Evolutionary conservation across 1,140 invertebrate genomes (phyloP).

Genomic region (Monomorium pharaonis): DNA sequence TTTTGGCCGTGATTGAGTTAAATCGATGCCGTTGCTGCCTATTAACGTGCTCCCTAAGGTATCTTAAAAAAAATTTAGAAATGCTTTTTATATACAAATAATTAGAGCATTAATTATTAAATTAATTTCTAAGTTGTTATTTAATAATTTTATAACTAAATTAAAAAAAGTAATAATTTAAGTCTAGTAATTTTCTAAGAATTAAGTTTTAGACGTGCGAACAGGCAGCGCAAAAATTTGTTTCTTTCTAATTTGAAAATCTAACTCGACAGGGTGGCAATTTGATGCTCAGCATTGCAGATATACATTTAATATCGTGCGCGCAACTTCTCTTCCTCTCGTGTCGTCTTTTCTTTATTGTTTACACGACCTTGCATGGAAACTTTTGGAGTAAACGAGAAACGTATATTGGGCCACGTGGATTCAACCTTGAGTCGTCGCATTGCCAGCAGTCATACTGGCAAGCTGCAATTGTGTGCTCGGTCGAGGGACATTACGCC

Average conservation of each 20-base stretch:
- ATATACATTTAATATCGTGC: background rate
- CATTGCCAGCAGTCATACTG: slow-evolving; percentile 43
- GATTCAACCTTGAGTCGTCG: slow-evolving; percentile 35
- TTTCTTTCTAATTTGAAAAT: background rate
- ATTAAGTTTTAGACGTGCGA: background rate
- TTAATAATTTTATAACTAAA: too few relatives aligned
- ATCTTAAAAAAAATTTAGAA: too few relatives aligned
- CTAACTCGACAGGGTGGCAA: background rate
- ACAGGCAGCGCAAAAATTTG: background rate
- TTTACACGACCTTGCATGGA: background rate
- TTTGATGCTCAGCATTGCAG: background rate
- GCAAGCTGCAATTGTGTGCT: slow-evolving; percentile 51
- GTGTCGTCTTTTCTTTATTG: background rate
- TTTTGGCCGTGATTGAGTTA: slow-evolving; percentile 9
- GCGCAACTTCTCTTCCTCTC: background rate
- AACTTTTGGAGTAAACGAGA: slow-evolving; percentile 24
- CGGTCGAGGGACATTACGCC: slow-evolving; percentile 44
- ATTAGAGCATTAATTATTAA: background rate
- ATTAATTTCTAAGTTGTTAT: too few relatives aligned
- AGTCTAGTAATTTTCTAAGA: background rate
- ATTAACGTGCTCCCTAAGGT: background rate
- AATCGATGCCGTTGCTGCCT: background rate
- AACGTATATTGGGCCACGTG: slow-evolving; percentile 10
- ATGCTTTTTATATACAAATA: background rate
- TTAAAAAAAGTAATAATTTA: too few relatives aligned